A percentile compares a stretch with the other conserved stretches of the same genome.
Conservation (phyloP, 2,888 invertebrate genomes). For the Mythimna impura region DNA sequence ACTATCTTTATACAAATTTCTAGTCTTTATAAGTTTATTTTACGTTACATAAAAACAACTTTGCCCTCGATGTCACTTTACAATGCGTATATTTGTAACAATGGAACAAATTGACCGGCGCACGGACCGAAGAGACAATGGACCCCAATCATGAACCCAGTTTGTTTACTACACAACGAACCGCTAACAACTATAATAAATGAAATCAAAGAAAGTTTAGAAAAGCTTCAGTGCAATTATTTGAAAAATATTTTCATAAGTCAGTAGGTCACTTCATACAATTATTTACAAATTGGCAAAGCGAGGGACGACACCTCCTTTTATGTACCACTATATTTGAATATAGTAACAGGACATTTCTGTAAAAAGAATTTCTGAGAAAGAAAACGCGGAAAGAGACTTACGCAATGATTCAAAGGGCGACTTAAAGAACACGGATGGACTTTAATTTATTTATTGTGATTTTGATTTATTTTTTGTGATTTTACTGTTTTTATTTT, state of each 20-base stretch:
- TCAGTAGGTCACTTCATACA: not conserved
- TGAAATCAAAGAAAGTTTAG: constrained; percentile 75
- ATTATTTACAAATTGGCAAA: not conserved
- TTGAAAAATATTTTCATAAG: not conserved
- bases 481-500: no score
- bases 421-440: no score
- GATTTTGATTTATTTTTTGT: no score
- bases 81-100: constrained; percentile 85
- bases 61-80: constrained; percentile 74
- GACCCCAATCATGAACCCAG: constrained; percentile 84
- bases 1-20: not conserved
- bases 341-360: not conserved
- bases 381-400: no score
- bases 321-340: not conserved
- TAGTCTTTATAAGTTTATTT: not conserved
- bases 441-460: no score
- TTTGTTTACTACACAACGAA: constrained; percentile 78
- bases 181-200: constrained; percentile 80
- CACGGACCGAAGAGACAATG: constrained; percentile 81
- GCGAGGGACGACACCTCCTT: not conserved
- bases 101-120: constrained; percentile 86
- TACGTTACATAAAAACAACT: constrained; percentile 45
- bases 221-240: constrained; percentile 20
- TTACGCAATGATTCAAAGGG: no score
- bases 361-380: no score